These are phyloP conservation scores for Eulacestoma nigropectus DNA, from an alignment of 2,113 vertebrate genomes.

Conservation along the genomic window DNA sequence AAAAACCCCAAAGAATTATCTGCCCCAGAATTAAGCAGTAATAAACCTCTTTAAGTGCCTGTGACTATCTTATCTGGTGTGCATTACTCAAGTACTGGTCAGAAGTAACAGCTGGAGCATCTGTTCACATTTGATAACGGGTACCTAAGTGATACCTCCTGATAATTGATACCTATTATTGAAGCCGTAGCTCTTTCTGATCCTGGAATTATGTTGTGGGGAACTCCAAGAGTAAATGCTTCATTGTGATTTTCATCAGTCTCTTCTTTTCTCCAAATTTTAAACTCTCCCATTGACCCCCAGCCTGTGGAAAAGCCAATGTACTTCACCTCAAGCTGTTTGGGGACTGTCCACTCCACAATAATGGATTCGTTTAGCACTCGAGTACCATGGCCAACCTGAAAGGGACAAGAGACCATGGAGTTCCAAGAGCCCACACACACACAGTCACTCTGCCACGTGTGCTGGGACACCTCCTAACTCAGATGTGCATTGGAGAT, in stretches of 20 bases:
- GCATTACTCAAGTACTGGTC: background rate
- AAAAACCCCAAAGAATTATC: background rate
- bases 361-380: slow-evolving; percentile 84
- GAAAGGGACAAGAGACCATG: slow-evolving; percentile 2
- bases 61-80: background rate
- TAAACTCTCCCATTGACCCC: slow-evolving; percentile 92
- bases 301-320: slow-evolving; percentile 94
- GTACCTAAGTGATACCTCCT: slow-evolving; percentile 19
- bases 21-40: background rate
- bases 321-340: slow-evolving; percentile 80
- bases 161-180: slow-evolving; percentile 80
- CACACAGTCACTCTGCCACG: rapidly evolving
- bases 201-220: slow-evolving; percentile 88
- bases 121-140: slow-evolving; percentile 24
- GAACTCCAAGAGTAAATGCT: slow-evolving; percentile 90
- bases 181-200: slow-evolving; percentile 87
- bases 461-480: background rate
- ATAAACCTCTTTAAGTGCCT: background rate
- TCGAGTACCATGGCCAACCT: slow-evolving; percentile 86
- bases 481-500: background rate
- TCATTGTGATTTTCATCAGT: slow-evolving; percentile 94
- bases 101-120: slow-evolving; percentile 1
- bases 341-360: slow-evolving; percentile 79
- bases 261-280: slow-evolving; percentile 92
- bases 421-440: background rate